These are phyloP conservation scores for Astur gentilis DNA, from an alignment of 2,113 vertebrate genomes.

Conservation along the genomic window DNA sequence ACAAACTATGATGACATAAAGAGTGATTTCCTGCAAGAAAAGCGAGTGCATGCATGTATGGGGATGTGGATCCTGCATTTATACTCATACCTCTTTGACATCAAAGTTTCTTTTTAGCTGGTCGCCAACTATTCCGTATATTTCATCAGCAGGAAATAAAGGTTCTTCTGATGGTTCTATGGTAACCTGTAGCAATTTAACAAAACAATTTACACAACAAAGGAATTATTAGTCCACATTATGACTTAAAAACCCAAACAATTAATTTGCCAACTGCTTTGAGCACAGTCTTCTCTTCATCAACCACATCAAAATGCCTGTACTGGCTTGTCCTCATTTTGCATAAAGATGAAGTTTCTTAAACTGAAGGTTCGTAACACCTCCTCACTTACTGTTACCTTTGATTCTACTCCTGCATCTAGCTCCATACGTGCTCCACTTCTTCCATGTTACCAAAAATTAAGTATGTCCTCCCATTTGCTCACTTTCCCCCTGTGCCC, in stretches of 20 bases:
- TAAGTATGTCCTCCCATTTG: neutral
- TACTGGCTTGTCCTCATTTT: neutral
- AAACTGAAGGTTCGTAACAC: neutral
- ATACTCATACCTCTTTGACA: conserved; percentile 85
- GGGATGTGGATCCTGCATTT: neutral
- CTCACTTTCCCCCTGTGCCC: neutral
- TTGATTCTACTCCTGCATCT: neutral
- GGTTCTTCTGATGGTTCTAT: conserved; percentile 86
- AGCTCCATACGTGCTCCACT: fast-evolving
- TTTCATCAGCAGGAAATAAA: conserved; percentile 90
- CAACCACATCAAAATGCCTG: neutral
- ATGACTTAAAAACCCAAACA: neutral
- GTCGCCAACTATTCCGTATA: conserved; percentile 94
- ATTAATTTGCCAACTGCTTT: neutral
- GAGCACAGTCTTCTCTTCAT: neutral
- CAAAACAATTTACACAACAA: neutral
- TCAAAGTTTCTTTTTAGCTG: conserved; percentile 95
- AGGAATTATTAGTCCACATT: neutral
- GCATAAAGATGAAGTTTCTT: neutral
- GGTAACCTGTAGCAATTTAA: conserved; percentile 77
- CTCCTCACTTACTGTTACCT: neutral
- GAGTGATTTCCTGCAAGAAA: neutral
- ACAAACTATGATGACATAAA: neutral
- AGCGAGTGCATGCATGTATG: fast-evolving
- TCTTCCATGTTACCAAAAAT: neutral